phyloP scores from a whole-genome alignment of 2,797 vertebrate genomes.

The Chaunax sp. region DNA sequence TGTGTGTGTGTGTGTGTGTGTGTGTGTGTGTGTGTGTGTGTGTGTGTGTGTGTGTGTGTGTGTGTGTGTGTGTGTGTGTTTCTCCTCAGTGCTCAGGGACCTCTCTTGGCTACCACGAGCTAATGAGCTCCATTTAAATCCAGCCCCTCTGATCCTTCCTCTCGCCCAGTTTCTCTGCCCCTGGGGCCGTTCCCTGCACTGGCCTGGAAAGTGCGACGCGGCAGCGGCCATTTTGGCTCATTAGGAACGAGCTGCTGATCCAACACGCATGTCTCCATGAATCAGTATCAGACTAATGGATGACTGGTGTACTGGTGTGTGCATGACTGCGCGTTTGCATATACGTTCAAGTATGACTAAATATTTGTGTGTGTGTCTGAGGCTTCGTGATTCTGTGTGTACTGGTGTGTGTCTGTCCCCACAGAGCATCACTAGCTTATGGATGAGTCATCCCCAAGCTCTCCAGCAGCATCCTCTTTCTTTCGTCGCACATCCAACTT shows the following conservation, averaged over 20 bases:
- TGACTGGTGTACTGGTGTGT: constrained; percentile 63
- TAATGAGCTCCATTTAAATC: constrained; percentile 84
- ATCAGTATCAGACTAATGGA: constrained; percentile 73
- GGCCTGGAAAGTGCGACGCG: constrained; percentile 74
- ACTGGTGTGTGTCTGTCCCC: constrained; percentile 36
- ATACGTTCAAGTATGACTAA: constrained; percentile 58
- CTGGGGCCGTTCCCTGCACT: constrained; percentile 70
- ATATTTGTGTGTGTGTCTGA: constrained; percentile 50
- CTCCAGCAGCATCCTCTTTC: constrained; percentile 61
- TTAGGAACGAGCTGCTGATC: constrained; percentile 75
- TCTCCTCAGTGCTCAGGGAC: constrained; percentile 71
- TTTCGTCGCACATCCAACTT: constrained; percentile 50
- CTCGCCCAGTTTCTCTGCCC: constrained; percentile 79
- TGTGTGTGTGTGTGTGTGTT: constrained; percentile 40
- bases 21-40: constrained; percentile 10
- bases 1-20: constrained; percentile 37
- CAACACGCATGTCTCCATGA: constrained; percentile 66
- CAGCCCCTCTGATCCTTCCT: constrained; percentile 76
- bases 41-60: constrained; percentile 19
- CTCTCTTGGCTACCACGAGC: constrained; percentile 72
- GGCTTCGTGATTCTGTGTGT: constrained; percentile 34
- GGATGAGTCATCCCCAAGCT: constrained; percentile 74
- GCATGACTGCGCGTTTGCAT: constrained; percentile 41
- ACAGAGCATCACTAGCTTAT: constrained; percentile 66
- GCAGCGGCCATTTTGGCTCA: constrained; percentile 80